These are phyloP conservation scores for Trachelus iudaicus DNA, from an alignment of 2,888 invertebrate species.

Conservation along the genomic window DNA sequence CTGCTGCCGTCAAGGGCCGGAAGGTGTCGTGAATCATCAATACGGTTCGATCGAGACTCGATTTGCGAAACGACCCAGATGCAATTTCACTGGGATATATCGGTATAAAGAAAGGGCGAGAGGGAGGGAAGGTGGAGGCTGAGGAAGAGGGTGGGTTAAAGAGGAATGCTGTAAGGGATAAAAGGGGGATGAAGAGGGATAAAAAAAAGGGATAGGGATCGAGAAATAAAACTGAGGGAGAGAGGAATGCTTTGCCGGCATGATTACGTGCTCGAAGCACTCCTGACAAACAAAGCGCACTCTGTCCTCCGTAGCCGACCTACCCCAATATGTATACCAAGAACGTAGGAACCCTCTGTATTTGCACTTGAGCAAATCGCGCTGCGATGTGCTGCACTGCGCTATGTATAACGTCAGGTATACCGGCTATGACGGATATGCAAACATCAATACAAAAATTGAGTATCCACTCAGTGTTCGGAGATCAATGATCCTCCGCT, in stretches of 20 bases:
- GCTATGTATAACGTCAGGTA: neutral
- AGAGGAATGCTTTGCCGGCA: slow-evolving; percentile 27
- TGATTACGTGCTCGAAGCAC: slow-evolving; percentile 55
- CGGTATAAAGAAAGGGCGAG: neutral
- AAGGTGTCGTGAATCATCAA: slow-evolving; percentile 2
- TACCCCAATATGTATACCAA: slow-evolving; percentile 43
- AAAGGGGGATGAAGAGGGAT: neutral
- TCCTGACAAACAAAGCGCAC: slow-evolving; percentile 55
- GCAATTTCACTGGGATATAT: neutral
- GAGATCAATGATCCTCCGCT: neutral
- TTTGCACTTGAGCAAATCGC: slow-evolving; percentile 3
- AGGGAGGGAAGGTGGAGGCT: neutral
- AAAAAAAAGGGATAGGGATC: slow-evolving; percentile 5
- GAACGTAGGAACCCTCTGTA: slow-evolving; percentile 4
- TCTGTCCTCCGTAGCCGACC: slow-evolving; percentile 54
- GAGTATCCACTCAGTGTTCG: neutral
- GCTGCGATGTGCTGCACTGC: neutral
- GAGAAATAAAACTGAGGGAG: slow-evolving; percentile 15
- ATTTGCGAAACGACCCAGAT: neutral
- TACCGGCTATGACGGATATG: neutral
- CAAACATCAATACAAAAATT: slow-evolving; percentile 6
- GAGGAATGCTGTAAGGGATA: neutral
- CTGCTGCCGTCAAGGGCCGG: neutral
- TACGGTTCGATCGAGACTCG: neutral
- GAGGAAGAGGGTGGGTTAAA: neutral